Evolutionary conservation across 2,888 invertebrate genomes (phyloP).

Genomic region (Cetonia aurata): DNA sequence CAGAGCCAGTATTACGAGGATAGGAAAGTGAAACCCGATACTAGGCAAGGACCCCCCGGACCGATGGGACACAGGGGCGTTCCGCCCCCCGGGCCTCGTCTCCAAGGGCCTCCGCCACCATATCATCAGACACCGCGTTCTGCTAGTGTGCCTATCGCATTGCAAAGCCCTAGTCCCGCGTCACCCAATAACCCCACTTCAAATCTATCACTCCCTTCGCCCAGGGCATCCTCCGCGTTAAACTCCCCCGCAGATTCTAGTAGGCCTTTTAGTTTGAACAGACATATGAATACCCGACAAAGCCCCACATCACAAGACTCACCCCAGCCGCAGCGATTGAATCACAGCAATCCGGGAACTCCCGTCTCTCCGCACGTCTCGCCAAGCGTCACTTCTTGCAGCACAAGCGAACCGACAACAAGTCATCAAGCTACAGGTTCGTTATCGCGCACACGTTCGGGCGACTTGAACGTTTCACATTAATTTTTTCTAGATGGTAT

Average conservation of each 20-base stretch:
- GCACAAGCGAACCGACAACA: constrained; percentile 63
- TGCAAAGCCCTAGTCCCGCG: constrained; percentile 80
- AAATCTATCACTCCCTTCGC: constrained; percentile 81
- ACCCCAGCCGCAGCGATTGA: constrained; percentile 68
- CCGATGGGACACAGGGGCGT: constrained; percentile 58
- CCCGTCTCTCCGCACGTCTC: constrained; percentile 76
- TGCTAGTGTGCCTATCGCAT: constrained; percentile 80
- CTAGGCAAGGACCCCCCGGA: constrained; percentile 57
- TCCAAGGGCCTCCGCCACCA: constrained; percentile 84
- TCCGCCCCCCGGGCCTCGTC: constrained; percentile 64
- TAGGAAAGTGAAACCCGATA: constrained; percentile 65
- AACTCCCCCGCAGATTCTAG: constrained; percentile 78
- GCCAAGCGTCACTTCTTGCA: constrained; percentile 69
- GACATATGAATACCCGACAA: constrained; percentile 72
- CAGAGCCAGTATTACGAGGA: constrained; percentile 89
- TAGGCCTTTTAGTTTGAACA: constrained; percentile 67
- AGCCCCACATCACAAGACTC: constrained; percentile 76
- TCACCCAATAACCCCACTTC: constrained; percentile 80
- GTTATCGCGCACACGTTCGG: constrained; percentile 22
- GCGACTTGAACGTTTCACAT: background rate
- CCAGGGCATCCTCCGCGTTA: constrained; percentile 76
- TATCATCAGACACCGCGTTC: constrained; percentile 81
- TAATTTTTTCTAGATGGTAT: constrained; percentile 70
- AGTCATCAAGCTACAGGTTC: constrained; percentile 65
- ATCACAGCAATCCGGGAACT: constrained; percentile 80